phyloP scores from a whole-genome alignment of 2,888 invertebrate genomes.

The Monoplex corrugatus region DNA sequence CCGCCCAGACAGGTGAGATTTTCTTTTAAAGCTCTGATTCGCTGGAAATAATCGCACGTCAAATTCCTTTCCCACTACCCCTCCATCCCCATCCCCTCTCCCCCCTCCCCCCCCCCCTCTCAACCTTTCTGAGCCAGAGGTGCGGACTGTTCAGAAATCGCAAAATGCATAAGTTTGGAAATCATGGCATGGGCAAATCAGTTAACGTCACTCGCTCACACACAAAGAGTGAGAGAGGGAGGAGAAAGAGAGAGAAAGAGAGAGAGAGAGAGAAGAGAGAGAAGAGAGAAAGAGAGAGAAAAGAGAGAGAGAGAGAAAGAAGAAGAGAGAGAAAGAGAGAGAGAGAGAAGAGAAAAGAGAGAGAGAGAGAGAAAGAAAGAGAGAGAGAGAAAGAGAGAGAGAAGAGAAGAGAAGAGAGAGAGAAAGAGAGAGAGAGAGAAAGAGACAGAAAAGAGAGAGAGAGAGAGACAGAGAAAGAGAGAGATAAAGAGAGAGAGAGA shows the following conservation, averaged over 20 bases:
- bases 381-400: neutral
- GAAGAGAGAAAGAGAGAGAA: neutral
- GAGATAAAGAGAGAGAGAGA: neutral
- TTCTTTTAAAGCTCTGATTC: too few species aligned
- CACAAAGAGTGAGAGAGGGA: neutral
- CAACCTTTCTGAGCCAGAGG: too few species aligned
- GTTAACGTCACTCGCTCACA: neutral
- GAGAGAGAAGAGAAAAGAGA: neutral
- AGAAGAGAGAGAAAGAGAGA: neutral
- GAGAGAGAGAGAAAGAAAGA: neutral
- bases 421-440: too few species aligned
- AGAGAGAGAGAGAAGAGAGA: neutral
- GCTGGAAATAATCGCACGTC: too few species aligned
- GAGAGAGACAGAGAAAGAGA: neutral
- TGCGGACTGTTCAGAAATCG: too few species aligned
- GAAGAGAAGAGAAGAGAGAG: neutral
- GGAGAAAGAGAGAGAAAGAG: neutral
- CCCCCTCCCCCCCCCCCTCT: too few species aligned
- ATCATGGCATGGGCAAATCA: too few species aligned
- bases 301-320: neutral
- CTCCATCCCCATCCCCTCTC: too few species aligned
- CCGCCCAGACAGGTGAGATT: too few species aligned
- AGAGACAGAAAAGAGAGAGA: too few species aligned
- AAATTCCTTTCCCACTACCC: too few species aligned
- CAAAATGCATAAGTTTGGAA: too few species aligned